Evolutionary conservation across 2,888 invertebrate species (phyloP), one percentile per base, ranked within the genome.

Genomic region (Drosophila macrospina): DNA sequence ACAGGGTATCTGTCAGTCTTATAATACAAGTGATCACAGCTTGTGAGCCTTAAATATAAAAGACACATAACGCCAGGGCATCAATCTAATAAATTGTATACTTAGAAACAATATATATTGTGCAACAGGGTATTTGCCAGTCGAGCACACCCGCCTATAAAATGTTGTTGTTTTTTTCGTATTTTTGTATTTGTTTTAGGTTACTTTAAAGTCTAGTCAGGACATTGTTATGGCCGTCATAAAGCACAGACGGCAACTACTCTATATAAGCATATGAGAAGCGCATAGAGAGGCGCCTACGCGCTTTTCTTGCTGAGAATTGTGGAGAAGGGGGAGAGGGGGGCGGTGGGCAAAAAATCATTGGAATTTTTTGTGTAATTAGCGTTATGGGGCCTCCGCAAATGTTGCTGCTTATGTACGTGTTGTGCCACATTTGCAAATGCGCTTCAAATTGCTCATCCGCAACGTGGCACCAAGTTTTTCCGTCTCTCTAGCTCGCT

Each of bases 341-440:
- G 15, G 28, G 45, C 37, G 32, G 56, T 6, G 7, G 20, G 20
- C 20, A 4, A 37, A 55, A 69, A 74, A 74, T 75, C 76, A 75
- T 76, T 63, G 76, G 61, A 71, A 59, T 72, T 68, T 72, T 68
- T 57, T 44, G 67, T 71, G 72, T 74, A 74, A 74, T 74, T 74
- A 74, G 74, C 74, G 66, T 74, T 74, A 66, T 75, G 70, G 44
- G 56, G 32, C 28, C 52, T 52, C 41, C 41, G 28, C 66, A 62
- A 72, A 72, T 73, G 76, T 63, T 64, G 77, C 77, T 73, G 73
- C 69, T 77, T 77, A 75, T 77, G 77, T 75, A 77, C 77, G 73
- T 76, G 74, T 74, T 63, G 76, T 73, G 75, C 77, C 77, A 56
- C 75, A 77, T 73, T 77, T 77, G 73, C 75, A 75, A 75, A 75